Percentiles rank a stretch among this genome's conserved stretches.
Evolutionary conservation across 2,113 vertebrate genomes (phyloP).

Genomic region (Jaculus jaculus): DNA sequence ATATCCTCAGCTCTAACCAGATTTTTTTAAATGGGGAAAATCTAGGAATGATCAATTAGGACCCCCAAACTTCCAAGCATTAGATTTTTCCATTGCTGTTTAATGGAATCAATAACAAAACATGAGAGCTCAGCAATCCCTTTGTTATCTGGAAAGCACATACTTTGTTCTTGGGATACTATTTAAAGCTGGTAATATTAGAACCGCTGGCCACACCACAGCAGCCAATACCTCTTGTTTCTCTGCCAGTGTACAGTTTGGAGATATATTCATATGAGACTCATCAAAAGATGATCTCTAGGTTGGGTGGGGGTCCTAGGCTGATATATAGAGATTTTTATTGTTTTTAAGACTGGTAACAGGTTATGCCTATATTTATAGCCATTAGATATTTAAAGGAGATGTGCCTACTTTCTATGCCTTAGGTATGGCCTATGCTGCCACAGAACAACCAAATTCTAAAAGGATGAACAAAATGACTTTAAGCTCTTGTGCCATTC

Average conservation of each 20-base stretch:
- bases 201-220: not conserved
- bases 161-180: not conserved
- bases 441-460: too few species aligned
- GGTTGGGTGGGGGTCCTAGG: not conserved
- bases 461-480: too few species aligned
- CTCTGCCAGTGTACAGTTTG: not conserved
- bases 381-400: too few species aligned
- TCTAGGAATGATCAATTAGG: not conserved
- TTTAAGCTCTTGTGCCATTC: too few species aligned
- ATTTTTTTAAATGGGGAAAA: not conserved
- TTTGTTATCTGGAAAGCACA: not conserved
- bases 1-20: not conserved
- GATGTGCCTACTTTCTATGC: too few species aligned
- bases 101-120: not conserved
- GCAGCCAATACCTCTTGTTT: conserved; percentile 44
- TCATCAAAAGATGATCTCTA: not conserved
- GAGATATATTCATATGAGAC: not conserved
- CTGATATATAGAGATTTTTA: not conserved
- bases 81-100: not conserved
- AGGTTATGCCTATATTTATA: too few species aligned
- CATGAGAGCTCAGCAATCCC: not conserved
- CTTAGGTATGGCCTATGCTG: too few species aligned
- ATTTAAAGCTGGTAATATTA: not conserved
- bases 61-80: not conserved
- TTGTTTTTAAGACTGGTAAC: too few species aligned